Evolutionary conservation across 2,113 vertebrate species (phyloP).

Genomic region (Zeus faber): DNA sequence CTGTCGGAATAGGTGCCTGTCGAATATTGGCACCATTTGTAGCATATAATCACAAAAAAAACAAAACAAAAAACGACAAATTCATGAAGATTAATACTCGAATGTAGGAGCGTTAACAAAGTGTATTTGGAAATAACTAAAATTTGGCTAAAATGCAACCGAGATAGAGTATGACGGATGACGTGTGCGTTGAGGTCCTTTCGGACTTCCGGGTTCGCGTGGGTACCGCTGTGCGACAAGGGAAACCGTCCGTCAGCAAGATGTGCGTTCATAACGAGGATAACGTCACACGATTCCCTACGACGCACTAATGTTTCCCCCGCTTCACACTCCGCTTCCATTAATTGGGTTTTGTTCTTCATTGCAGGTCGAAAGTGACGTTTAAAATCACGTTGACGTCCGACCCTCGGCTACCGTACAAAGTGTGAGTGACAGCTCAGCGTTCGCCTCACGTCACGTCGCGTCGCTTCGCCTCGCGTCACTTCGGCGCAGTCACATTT

Average conservation of each 20-base stretch:
- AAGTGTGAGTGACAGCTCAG: conserved; percentile 76
- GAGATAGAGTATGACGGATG: conserved; percentile 35
- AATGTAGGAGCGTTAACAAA: background rate
- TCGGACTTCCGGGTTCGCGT: conserved; percentile 66
- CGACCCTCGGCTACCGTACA: conserved; percentile 79
- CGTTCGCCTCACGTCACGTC: conserved; percentile 8
- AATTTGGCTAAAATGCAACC: background rate
- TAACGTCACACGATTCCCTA: background rate
- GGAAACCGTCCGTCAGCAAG: conserved; percentile 23
- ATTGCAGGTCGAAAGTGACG: conserved; percentile 78
- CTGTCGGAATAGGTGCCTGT: conserved; percentile 36
- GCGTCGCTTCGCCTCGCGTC: too few species aligned
- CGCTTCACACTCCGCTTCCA: background rate
- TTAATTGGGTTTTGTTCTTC: background rate
- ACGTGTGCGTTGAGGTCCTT: conserved; percentile 74
- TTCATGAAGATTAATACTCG: background rate
- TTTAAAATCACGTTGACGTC: conserved; percentile 84
- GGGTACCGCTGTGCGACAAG: conserved; percentile 46
- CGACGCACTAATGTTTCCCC: fast-evolving
- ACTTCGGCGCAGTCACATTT: too few species aligned
- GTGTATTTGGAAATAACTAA: background rate
- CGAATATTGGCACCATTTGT: background rate
- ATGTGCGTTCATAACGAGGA: too few species aligned
- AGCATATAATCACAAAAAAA: background rate
- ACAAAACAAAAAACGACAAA: background rate